These are phyloP conservation scores for Actenoides lindsayi DNA, from an alignment of 2,113 vertebrate genomes.

Conservation along the genomic window DNA sequence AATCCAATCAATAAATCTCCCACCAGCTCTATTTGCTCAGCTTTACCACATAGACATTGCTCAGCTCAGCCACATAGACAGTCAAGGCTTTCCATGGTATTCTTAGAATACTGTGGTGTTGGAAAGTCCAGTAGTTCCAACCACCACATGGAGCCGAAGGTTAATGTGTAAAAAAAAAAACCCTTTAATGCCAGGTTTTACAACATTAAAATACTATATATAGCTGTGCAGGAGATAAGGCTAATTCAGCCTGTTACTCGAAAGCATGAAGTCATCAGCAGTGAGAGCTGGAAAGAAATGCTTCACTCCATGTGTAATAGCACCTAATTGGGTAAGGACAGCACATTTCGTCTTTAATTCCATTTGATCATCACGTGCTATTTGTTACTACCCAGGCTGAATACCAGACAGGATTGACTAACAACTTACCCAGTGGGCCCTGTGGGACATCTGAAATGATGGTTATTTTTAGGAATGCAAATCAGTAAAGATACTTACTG, in stretches of 20 bases:
- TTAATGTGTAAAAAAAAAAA: not conserved
- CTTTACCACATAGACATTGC: not conserved
- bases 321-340: conserved; percentile 12
- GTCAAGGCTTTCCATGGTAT: not conserved
- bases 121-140: not conserved
- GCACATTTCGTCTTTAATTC: not conserved
- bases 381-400: conserved; percentile 8
- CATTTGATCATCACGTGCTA: not conserved
- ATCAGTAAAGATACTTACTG: not conserved
- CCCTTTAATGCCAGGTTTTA: not conserved
- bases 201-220: not conserved
- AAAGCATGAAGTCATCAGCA: not conserved
- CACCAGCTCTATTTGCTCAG: not conserved
- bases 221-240: conserved; percentile 31
- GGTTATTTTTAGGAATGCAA: conserved; percentile 21
- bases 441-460: not conserved
- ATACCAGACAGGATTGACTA: conserved; percentile 5
- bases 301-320: not conserved
- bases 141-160: not conserved
- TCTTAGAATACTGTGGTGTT: not conserved
- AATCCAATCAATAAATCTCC: not conserved
- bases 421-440: not conserved
- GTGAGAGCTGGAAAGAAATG: not conserved
- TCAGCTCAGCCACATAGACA: accelerated
- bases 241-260: not conserved